Base-by-base conservation (phyloP, 1,140 invertebrate species). In the Pachypeltis micranthus region DNA sequence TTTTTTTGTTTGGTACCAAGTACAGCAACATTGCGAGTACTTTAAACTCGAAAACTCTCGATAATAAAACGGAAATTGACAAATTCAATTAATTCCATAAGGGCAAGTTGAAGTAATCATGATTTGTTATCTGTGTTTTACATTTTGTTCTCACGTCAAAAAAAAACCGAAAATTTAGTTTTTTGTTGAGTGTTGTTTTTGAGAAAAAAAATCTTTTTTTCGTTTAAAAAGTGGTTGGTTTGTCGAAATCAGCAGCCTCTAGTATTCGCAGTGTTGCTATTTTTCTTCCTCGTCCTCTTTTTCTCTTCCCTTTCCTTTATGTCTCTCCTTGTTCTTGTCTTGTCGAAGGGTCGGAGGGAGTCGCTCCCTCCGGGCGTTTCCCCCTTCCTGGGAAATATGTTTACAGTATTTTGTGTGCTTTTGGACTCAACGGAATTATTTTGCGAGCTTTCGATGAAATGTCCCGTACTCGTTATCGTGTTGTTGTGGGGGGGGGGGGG, bases 61-160 rank as follows among this genome's bases (percentile, higher is more conserved):
- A n/a, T 62, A 7, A 54, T 55, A 25, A 47, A 24, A 24, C 47
- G n/a, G 14, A 23, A 47, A 16, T n/a, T n/a, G n/a, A 54, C n/a
- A 47, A 44, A 39, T 27, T 39, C 26, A 31, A 26, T 3, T 34
- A 12, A 19, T 58, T 51, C 44, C 16, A 51, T 55, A 25, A 51
- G 67, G 67, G 65, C 67, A 68, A 68, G 67, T 68, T 68, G 65
- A 68, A 68, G 67, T 68, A 66, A 64, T 63, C 63, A 65, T 63
- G 16, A 21, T 66, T 66, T 63, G 47, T 63, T 28, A 47, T 54
- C 44, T 23, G 24, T 62, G 44, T 59, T 23, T 56, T 62, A 24
- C 57, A n/a, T 64, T 64, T 56, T 23, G 31, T 64, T 57, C 21
- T 61, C 25, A 21, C n/a, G 19, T 14, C 23, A 21, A 7, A 51